Evolutionary conservation across 2,888 invertebrate genomes (phyloP).

Genomic region (Lamellibrachia satsuma): DNA sequence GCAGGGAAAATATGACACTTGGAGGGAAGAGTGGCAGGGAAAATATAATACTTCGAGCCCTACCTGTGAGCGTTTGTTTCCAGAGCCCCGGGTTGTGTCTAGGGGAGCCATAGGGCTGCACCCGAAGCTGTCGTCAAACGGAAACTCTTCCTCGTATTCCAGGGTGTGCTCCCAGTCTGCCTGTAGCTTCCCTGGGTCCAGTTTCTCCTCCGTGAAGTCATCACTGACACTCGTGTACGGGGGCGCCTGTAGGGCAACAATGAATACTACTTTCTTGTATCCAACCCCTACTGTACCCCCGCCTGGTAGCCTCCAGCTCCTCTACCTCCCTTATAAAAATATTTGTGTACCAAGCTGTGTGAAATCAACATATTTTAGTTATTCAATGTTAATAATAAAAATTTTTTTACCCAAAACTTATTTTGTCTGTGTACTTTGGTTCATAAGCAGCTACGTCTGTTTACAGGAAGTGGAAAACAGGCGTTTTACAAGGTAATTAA

Average conservation of each 20-base stretch:
- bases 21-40: no score
- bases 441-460: no score
- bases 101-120: conserved; percentile 14
- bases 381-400: no score
- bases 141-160: conserved; percentile 34
- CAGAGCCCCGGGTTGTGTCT: not conserved
- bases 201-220: conserved; percentile 84
- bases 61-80: conserved; percentile 7
- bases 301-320: not conserved
- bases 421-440: no score
- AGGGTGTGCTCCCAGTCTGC: conserved; percentile 23
- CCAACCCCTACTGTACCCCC: not conserved
- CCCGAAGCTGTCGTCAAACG: conserved; percentile 29
- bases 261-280: not conserved
- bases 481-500: no score
- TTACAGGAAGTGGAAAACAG: no score
- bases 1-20: no score
- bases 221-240: conserved; percentile 78
- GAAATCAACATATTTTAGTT: no score
- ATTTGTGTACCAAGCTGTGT: no score
- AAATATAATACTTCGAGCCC: no score
- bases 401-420: no score
- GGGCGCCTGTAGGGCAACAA: conserved; percentile 72
- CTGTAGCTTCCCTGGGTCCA: conserved; percentile 78
- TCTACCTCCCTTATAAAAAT: no score